Base-by-base conservation (phyloP, 2,888 invertebrate species). In the Thereva nobilitata region DNA sequence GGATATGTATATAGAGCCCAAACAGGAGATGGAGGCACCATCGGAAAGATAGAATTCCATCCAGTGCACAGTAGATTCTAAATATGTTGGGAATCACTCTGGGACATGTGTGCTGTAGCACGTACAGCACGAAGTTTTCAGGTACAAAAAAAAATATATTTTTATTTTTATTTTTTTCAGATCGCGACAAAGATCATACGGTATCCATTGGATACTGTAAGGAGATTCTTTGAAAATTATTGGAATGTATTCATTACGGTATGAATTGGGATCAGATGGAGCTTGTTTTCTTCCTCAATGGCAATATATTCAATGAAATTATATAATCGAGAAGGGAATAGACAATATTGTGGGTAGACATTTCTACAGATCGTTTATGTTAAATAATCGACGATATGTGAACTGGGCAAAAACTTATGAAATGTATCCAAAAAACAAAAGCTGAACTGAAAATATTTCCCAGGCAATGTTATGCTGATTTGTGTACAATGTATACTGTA, bases 81-180 rank as follows among this genome's bases (percentile, higher is more conserved):
- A 59, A 66, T 52, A 53, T 61, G 66, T 66, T 59, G 59, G 53
- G 47, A 59, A 66, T 66, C 66, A 66, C 63, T 55, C 47, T 55
- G 67, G 63, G 63, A 67, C 67, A 67, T 50, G 40, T 63, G 47
- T 55, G 41, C 47, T 38, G 49, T 63, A 40, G 57, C 66, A 66
- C 66, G 66, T 66, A 66, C 57, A 42, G 57, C 66, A 66, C 66
- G 66, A 66, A 41, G 23, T 45, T 37, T 64, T 34, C 61, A 23
- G 42, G 40, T 41, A 49, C 49, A 41, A 23, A 23, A 23, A 23
- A 2, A 23, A 2, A 23, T 23, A 23, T 23, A 23, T 23, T 23
- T 23, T 23, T 23, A 23, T 23, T 23, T 23, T n/a, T n/a, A n/a
- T n/a, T 23, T 23, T 50, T 50, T 61, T 41, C 50, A 61, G 61